A percentile compares a stretch with the other conserved stretches of the same genome.
Evolutionary conservation across 1,140 invertebrate species (phyloP).

Genomic region (Drosophila mayri): DNA sequence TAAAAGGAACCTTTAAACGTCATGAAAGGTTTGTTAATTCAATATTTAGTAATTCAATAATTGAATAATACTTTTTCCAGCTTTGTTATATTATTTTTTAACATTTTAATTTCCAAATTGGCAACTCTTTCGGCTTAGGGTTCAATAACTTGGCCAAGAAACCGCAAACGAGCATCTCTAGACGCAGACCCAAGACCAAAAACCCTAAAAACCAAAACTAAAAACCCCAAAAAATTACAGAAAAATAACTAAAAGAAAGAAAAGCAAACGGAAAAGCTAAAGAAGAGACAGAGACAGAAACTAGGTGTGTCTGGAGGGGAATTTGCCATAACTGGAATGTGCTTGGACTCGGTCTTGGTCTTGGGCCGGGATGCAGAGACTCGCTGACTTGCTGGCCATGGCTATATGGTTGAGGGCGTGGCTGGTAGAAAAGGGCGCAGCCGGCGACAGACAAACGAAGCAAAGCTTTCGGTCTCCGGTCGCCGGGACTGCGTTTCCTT

Average conservation of each 20-base stretch:
- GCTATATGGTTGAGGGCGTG: slow-evolving; percentile 30
- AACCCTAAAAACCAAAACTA: slow-evolving; percentile 13
- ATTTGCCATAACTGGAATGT: slow-evolving; percentile 78
- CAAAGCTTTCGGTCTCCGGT: slow-evolving; percentile 16
- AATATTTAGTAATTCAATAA: too few species aligned
- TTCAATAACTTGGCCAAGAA: slow-evolving; percentile 58
- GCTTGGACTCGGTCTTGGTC: slow-evolving; percentile 40
- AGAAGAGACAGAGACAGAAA: slow-evolving; percentile 46
- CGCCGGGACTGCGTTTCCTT: slow-evolving; percentile 29
- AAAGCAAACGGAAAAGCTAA: slow-evolving; percentile 23
- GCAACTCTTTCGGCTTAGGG: slow-evolving; percentile 1
- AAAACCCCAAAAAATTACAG: not conserved
- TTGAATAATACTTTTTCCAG: not conserved
- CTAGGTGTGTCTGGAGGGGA: slow-evolving; percentile 76
- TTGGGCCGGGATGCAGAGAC: not conserved
- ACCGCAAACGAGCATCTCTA: slow-evolving; percentile 28
- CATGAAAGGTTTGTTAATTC: too few species aligned
- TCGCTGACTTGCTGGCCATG: slow-evolving; percentile 10
- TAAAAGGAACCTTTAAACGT: not conserved
- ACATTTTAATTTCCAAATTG: not conserved
- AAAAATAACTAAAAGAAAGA: slow-evolving; percentile 18
- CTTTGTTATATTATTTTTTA: too few species aligned
- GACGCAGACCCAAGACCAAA: slow-evolving; percentile 3
- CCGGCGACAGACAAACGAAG: slow-evolving; percentile 29
- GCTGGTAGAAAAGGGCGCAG: slow-evolving; percentile 69